These are phyloP conservation scores for Sebastiscus albofasciatus DNA, from an alignment of 2,797 vertebrate genomes.

Conservation along the genomic window DNA sequence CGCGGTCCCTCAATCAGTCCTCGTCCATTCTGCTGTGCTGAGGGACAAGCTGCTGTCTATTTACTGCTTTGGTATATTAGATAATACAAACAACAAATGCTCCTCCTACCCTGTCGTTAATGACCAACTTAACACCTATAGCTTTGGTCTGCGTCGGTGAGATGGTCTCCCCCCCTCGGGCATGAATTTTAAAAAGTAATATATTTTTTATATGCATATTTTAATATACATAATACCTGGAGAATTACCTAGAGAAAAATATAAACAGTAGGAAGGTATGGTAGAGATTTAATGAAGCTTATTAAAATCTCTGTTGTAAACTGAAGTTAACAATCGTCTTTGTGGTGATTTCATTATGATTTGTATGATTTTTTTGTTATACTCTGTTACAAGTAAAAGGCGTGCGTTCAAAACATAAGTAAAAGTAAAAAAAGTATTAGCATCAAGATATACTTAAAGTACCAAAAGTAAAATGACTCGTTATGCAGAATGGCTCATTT, in stretches of 20 bases:
- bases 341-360: background rate
- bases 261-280: background rate
- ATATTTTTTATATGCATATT: background rate
- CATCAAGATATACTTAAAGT: too few species aligned
- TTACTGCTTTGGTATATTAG: background rate
- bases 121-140: background rate
- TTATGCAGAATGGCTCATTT: too few species aligned
- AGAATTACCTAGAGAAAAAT: background rate
- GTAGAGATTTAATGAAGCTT: background rate
- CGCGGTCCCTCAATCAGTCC: conserved; percentile 20
- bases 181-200: background rate
- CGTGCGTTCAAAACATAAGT: too few species aligned
- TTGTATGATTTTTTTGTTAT: too few species aligned
- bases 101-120: background rate
- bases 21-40: conserved; percentile 23
- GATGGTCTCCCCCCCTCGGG: background rate
- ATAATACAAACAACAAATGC: background rate
- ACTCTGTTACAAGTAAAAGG: too few species aligned
- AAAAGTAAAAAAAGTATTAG: too few species aligned
- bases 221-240: background rate
- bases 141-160: background rate
- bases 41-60: conserved; percentile 19
- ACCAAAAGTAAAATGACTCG: too few species aligned
- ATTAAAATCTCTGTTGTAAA: background rate
- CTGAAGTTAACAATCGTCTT: background rate